phyloP scores from a whole-genome alignment of 1,140 invertebrate genomes.

The Amphibalanus amphitrite region DNA sequence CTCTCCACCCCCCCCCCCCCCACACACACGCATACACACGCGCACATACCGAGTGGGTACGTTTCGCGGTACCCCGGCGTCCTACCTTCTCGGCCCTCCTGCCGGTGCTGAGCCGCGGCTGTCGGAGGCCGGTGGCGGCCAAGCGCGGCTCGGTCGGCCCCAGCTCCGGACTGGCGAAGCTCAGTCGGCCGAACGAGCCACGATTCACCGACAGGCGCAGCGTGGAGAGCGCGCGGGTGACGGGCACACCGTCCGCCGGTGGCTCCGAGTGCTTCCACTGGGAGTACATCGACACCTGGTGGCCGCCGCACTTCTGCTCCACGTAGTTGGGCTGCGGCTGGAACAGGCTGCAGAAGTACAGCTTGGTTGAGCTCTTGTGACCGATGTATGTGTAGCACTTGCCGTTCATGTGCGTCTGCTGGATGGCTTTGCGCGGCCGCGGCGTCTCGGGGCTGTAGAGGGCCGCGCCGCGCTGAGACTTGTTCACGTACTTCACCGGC shows the following conservation, averaged over 20 bases:
- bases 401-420: conserved; percentile 44
- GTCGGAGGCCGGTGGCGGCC: not conserved
- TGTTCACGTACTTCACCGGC: too few relatives aligned
- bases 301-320: conserved; percentile 41
- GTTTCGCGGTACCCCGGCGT: too few relatives aligned
- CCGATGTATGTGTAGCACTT: conserved; percentile 84
- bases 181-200: conserved; percentile 39
- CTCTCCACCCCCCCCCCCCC: too few relatives aligned
- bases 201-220: conserved; percentile 13
- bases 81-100: too few relatives aligned
- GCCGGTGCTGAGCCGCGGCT: conserved; percentile 19
- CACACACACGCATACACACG: too few relatives aligned
- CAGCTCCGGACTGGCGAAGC: conserved; percentile 25
- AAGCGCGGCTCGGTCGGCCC: conserved; percentile 48
- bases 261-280: conserved; percentile 58
- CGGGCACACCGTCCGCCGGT: conserved; percentile 12
- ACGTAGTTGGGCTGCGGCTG: conserved; percentile 90
- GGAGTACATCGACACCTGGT: conserved; percentile 91
- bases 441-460: conserved; percentile 65
- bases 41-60: too few relatives aligned
- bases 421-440: conserved; percentile 23
- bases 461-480: too few relatives aligned
- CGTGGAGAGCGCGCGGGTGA: not conserved
- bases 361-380: conserved; percentile 70
- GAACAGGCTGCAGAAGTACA: conserved; percentile 82